phyloP scores from a whole-genome alignment of 2,113 vertebrate species.

The Hoplias malabaricus region DNA sequence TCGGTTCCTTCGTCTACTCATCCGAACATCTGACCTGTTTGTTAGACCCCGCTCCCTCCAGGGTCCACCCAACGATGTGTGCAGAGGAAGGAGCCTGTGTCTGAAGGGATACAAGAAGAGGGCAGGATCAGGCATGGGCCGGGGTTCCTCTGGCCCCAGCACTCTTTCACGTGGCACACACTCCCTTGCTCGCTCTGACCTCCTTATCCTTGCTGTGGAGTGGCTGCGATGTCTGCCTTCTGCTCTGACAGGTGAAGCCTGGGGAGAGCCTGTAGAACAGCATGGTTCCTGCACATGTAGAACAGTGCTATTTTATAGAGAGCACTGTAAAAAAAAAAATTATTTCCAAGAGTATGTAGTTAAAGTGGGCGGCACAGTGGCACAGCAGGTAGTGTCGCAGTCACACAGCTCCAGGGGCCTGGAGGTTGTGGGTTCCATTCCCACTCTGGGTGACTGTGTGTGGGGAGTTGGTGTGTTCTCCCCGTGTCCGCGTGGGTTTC shows the following conservation, averaged over 20 bases:
- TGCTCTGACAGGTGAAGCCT: constrained; percentile 53
- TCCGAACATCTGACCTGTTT: constrained; percentile 38
- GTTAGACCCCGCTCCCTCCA: constrained; percentile 43
- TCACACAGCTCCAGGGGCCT: too few relatives aligned
- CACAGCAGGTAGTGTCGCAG: too few relatives aligned
- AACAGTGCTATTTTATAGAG: not conserved
- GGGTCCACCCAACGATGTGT: constrained; percentile 37
- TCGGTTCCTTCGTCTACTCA: constrained; percentile 61
- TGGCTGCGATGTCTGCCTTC: constrained; percentile 58
- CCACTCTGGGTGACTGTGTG: too few relatives aligned
- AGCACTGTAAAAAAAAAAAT: not conserved
- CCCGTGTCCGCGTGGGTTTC: too few relatives aligned
- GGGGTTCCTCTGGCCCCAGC: constrained; percentile 71
- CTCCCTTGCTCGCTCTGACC: constrained; percentile 70
- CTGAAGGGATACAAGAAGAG: constrained; percentile 81
- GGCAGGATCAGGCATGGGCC: constrained; percentile 89
- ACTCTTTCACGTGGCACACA: constrained; percentile 70
- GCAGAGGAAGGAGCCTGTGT: constrained; percentile 68
- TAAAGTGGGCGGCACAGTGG: too few relatives aligned
- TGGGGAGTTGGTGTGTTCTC: too few relatives aligned
- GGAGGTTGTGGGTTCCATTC: too few relatives aligned
- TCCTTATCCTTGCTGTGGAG: constrained; percentile 34
- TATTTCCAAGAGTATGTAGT: not conserved
- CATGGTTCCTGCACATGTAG: constrained; percentile 22
- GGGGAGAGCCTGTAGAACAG: constrained; percentile 57